Evolutionary conservation across 1,140 invertebrate species (phyloP).

Genomic region (Brachionus paranguensis): DNA sequence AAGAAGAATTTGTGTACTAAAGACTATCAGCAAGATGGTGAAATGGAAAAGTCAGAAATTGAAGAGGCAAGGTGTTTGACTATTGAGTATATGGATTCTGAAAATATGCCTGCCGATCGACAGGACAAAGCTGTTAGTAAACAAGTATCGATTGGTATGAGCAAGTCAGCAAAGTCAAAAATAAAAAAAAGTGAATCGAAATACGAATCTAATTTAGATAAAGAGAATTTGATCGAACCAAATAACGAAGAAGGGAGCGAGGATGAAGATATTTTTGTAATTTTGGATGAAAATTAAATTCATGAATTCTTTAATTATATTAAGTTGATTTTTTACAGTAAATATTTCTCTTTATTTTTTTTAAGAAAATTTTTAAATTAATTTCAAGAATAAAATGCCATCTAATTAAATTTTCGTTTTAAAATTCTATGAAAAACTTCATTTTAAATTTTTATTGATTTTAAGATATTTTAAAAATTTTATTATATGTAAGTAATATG

Average conservation of each 20-base stretch:
- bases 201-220: not conserved
- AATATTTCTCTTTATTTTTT: too few relatives aligned
- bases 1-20: not conserved
- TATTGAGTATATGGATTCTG: not conserved
- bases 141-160: slow-evolving; percentile 21
- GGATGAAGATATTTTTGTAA: slow-evolving; percentile 36
- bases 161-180: not conserved
- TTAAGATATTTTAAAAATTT: too few relatives aligned
- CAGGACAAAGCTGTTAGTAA: not conserved
- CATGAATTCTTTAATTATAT: too few relatives aligned
- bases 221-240: not conserved
- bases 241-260: not conserved
- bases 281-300: slow-evolving; percentile 26
- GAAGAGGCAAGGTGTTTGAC: not conserved
- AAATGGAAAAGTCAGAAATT: not conserved
- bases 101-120: not conserved
- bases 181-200: not conserved
- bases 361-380: too few relatives aligned
- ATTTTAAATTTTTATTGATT: too few relatives aligned
- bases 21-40: not conserved
- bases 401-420: too few relatives aligned
- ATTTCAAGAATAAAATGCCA: too few relatives aligned
- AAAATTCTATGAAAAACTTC: too few relatives aligned
- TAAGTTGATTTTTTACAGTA: too few relatives aligned
- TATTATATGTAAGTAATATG: too few relatives aligned